phyloP scores from a whole-genome alignment of 2,113 vertebrate genomes.

The Ceuthmochares aereus region DNA sequence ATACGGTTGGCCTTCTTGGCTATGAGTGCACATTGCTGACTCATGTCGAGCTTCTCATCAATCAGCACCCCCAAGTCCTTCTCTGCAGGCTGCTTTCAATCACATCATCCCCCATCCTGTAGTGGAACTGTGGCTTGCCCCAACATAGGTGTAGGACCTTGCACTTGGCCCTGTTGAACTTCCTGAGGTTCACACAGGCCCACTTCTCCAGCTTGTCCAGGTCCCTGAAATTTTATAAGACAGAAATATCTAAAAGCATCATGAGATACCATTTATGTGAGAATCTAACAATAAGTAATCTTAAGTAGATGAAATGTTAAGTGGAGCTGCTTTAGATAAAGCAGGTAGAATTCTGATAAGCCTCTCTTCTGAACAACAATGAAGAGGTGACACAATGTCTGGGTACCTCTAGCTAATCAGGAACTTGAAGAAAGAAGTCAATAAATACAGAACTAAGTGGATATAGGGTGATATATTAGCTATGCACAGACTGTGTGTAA shows the following conservation, averaged over 20 bases:
- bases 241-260: not conserved
- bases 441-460: not conserved
- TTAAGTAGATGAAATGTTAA: not conserved
- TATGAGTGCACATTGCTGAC: no score
- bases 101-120: no score
- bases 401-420: not conserved
- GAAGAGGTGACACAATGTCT: not conserved
- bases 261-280: not conserved
- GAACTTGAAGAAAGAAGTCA: not conserved
- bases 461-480: not conserved
- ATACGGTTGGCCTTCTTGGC: no score
- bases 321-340: not conserved
- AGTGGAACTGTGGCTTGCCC: no score
- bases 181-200: no score
- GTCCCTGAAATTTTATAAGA: not conserved
- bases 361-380: not conserved
- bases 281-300: not conserved
- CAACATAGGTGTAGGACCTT: no score
- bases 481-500: not conserved
- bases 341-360: not conserved
- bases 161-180: no score
- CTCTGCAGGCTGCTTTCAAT: no score
- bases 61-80: no score
- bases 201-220: no score
- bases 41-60: no score